Percentiles rank a stretch among this genome's conserved stretches.
These are phyloP conservation scores for Chorisops tibialis DNA, from an alignment of 2,888 invertebrate genomes.

Conservation along the genomic window DNA sequence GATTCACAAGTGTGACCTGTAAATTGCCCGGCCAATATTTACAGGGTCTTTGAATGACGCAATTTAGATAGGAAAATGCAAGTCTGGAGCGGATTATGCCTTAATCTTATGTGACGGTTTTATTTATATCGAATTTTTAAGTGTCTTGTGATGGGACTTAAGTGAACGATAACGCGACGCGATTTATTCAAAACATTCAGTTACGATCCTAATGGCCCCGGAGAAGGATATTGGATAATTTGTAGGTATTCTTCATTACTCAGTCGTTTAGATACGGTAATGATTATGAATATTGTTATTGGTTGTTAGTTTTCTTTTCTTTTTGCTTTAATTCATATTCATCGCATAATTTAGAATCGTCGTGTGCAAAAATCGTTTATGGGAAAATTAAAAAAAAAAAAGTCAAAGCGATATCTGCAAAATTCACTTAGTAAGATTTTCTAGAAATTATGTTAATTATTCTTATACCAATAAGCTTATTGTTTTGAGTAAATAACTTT, in stretches of 20 bases:
- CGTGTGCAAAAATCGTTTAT: too few species aligned
- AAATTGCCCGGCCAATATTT: constrained; percentile 1
- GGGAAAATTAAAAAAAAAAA: too few species aligned
- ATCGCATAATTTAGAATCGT: too few species aligned
- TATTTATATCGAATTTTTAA: neutral
- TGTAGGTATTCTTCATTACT: constrained; percentile 14
- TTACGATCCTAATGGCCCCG: neutral
- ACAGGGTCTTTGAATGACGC: constrained; percentile 2
- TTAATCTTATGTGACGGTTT: constrained; percentile 13
- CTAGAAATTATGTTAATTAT: too few species aligned
- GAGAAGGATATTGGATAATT: neutral
- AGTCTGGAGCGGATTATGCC: constrained; percentile 8
- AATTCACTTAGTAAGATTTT: too few species aligned
- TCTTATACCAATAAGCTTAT: too few species aligned
- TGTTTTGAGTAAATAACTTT: too few species aligned
- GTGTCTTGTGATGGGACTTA: neutral
- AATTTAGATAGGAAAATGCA: constrained; percentile 20
- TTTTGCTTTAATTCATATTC: too few species aligned
- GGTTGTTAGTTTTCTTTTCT: too few species aligned
- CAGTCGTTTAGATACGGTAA: constrained; percentile 11
- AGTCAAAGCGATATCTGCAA: too few species aligned
- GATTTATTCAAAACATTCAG: neutral
- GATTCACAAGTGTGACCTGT: neutral
- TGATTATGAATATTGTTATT: constrained; percentile 7
- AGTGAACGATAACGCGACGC: neutral